Evolutionary conservation across 2,797 vertebrate species (phyloP).

Genomic region (Siniperca scherzeri): DNA sequence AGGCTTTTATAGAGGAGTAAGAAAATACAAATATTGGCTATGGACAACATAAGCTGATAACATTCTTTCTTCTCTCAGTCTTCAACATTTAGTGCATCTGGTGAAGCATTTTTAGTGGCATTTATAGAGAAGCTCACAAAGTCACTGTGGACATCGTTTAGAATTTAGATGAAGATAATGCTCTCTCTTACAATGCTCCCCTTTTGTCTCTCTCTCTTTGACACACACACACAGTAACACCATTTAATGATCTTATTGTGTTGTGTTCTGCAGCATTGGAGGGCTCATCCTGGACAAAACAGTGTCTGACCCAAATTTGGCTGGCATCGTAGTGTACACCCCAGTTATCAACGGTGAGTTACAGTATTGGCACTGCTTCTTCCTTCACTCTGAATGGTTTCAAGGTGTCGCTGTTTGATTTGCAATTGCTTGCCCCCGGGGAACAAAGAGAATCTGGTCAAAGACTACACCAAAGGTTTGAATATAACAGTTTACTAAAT

Average conservation of each 20-base stretch:
- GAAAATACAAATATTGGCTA: conserved; percentile 8
- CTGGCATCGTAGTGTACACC: conserved; percentile 97
- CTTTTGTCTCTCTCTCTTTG: conserved; percentile 5
- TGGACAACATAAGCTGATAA: not conserved
- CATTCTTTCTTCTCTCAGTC: not conserved
- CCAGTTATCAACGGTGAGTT: conserved; percentile 97
- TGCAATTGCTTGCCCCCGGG: not conserved
- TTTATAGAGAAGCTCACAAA: conserved; percentile 17
- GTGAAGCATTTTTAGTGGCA: not conserved
- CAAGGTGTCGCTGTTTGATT: conserved; percentile 20
- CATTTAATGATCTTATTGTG: conserved; percentile 39
- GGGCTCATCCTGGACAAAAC: conserved; percentile 99
- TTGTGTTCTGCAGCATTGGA: conserved; percentile 89
- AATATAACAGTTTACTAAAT: conserved; percentile 8
- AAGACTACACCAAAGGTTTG: conserved; percentile 1
- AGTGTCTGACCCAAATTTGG: conserved; percentile 95
- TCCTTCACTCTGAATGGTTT: conserved; percentile 15
- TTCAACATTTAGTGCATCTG: not conserved
- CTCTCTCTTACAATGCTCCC: not conserved
- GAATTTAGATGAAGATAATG: conserved; percentile 26
- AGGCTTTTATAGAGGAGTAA: conserved; percentile 5
- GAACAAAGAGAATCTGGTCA: not conserved
- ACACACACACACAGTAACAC: not conserved
- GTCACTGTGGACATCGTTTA: conserved; percentile 18
- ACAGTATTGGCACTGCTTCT: not conserved